phyloP scores from a whole-genome alignment of 1,140 invertebrate species.

The Triops cancriformis region DNA sequence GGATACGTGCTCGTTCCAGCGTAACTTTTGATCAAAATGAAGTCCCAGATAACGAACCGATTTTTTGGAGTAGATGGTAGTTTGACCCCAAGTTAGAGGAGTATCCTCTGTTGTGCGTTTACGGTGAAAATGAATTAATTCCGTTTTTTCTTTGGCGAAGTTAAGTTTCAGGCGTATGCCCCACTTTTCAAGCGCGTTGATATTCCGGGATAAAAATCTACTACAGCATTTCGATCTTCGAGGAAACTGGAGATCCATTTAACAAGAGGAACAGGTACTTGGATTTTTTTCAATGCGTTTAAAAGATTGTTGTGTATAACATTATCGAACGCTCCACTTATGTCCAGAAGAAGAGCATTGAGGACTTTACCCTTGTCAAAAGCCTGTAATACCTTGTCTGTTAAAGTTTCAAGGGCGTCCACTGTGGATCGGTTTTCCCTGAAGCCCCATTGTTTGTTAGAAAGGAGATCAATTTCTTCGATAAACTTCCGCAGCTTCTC shows the following conservation, averaged over 20 bases:
- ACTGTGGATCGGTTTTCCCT: background rate
- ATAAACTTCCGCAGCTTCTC: background rate
- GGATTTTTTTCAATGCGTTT: conserved; percentile 8
- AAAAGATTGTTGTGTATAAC: conserved; percentile 18
- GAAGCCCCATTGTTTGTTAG: conserved; percentile 14
- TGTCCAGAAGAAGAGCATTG: no score
- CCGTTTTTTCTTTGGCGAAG: conserved; percentile 17
- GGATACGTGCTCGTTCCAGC: no score
- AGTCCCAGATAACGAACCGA: background rate
- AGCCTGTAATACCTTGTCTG: background rate
- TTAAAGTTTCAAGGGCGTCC: background rate
- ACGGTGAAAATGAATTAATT: conserved; percentile 12
- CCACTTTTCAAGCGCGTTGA: background rate
- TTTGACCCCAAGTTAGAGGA: background rate
- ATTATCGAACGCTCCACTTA: no score
- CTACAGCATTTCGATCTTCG: background rate
- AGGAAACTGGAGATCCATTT: background rate
- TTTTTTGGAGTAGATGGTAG: background rate
- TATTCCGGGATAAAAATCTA: background rate
- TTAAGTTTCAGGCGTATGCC: background rate
- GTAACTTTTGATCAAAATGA: background rate
- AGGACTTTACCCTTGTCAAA: no score
- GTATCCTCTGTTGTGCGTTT: background rate
- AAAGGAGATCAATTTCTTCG: background rate
- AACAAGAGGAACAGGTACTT: conserved; percentile 7